Conservation (phyloP, 2,888 invertebrate genomes). For the Omphaloscelis lunosa region DNA sequence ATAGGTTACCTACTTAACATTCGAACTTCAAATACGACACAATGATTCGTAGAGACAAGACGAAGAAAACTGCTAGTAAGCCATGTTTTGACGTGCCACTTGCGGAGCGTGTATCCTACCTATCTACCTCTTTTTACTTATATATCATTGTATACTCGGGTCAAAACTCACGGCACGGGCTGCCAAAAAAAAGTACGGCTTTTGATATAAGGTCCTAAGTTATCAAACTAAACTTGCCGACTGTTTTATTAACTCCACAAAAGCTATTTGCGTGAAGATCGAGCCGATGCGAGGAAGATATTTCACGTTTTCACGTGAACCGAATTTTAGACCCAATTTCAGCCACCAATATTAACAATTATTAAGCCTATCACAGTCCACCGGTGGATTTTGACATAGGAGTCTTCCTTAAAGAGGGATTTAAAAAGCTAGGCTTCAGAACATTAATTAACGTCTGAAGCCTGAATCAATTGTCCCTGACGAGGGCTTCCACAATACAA, state of each 20-base stretch:
- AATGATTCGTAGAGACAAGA: background rate
- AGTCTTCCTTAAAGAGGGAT: background rate
- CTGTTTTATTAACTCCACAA: background rate
- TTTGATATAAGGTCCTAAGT: background rate
- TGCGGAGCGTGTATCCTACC: background rate
- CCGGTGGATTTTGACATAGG: background rate
- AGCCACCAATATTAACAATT: background rate
- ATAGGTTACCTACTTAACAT: background rate
- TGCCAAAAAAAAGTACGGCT: background rate
- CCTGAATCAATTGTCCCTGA: background rate
- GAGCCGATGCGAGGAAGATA: background rate
- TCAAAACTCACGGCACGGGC: background rate
- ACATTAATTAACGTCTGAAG: background rate
- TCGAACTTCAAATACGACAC: background rate
- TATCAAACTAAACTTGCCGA: background rate
- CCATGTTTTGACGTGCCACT: background rate
- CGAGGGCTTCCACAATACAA: conserved; percentile 23
- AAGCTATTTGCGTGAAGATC: background rate
- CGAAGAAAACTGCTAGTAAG: background rate
- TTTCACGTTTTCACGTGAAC: background rate
- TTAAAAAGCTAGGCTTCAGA: background rate
- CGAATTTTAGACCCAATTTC: background rate
- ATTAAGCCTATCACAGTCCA: background rate
- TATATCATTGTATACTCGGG: background rate
- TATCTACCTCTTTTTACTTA: background rate